Percentiles rank a stretch among this genome's conserved stretches.
phyloP scores from a whole-genome alignment of 92 coral and sea anemone species.

The Phenganax stokvisi region DNA sequence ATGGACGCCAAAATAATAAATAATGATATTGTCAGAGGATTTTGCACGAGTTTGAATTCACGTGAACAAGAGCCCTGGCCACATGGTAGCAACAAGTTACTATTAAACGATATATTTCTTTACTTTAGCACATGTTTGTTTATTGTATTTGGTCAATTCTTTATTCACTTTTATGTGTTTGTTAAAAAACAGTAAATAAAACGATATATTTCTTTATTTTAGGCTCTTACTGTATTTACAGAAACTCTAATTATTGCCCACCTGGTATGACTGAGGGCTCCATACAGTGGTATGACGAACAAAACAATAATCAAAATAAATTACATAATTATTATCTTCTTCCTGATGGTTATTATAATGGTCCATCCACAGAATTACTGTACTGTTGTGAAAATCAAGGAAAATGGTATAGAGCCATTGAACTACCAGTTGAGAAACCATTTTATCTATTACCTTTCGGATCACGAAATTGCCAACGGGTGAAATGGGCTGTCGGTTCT shows the following conservation, averaged over 20 bases:
- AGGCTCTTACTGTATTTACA: conserved; percentile 38
- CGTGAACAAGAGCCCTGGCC: conserved; percentile 7
- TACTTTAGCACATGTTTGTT: no score
- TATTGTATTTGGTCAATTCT: neutral
- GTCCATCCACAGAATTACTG: conserved; percentile 29
- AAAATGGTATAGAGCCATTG: conserved; percentile 44
- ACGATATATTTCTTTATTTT: neutral
- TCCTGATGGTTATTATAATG: conserved; percentile 24
- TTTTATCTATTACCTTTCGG: conserved; percentile 63
- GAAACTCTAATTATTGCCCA: conserved; percentile 14
- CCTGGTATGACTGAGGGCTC: neutral
- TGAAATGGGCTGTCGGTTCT: conserved; percentile 45
- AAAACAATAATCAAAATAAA: conserved; percentile 5
- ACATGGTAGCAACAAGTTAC: neutral
- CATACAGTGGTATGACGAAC: conserved; percentile 32
- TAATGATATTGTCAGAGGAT: neutral
- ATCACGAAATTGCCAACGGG: conserved; percentile 53
- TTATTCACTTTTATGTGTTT: neutral
- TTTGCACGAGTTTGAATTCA: conserved; percentile 2
- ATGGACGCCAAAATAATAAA: conserved; percentile 7
- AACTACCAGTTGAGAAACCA: conserved; percentile 51
- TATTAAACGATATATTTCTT: no score
- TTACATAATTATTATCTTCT: neutral
- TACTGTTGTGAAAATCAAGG: conserved; percentile 66
- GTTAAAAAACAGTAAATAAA: neutral